phyloP scores from a whole-genome alignment of 2,888 invertebrate species.

The Lamproptera curius region DNA sequence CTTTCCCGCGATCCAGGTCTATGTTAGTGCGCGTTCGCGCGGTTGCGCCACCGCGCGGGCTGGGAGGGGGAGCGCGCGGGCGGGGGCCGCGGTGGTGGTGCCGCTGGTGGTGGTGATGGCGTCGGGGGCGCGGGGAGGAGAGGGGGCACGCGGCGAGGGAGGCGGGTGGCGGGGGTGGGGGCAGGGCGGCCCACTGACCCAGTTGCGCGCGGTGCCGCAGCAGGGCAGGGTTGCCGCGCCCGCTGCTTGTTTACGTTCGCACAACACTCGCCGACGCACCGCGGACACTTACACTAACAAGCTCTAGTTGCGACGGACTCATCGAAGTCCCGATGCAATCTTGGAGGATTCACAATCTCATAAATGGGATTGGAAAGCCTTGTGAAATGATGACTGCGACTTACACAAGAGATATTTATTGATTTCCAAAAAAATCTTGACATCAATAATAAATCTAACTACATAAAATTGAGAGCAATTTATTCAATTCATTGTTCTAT shows the following conservation, averaged over 20 bases:
- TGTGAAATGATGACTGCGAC: too few relatives aligned
- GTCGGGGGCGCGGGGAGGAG: slow-evolving; percentile 59
- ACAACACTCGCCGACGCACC: slow-evolving; percentile 46
- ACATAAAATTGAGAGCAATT: too few relatives aligned
- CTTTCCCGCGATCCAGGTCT: slow-evolving; percentile 95
- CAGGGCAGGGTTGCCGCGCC: slow-evolving; percentile 77
- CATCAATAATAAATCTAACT: too few relatives aligned
- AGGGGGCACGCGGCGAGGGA: too few relatives aligned
- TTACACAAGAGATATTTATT: too few relatives aligned
- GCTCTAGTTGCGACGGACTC: slow-evolving; percentile 1
- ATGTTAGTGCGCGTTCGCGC: slow-evolving; percentile 85
- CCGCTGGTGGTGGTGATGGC: slow-evolving; percentile 59
- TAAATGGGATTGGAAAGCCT: too few relatives aligned
- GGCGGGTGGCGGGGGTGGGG: slow-evolving; percentile 35
- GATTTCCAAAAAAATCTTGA: too few relatives aligned
- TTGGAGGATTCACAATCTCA: too few relatives aligned
- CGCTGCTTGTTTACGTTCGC: slow-evolving; percentile 68
- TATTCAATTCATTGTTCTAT: too few relatives aligned
- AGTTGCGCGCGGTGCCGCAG: slow-evolving; percentile 84
- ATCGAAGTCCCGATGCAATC: slow-evolving; percentile 2
- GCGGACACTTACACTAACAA: slow-evolving; percentile 25
- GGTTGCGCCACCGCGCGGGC: slow-evolving; percentile 74
- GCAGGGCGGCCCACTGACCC: slow-evolving; percentile 90
- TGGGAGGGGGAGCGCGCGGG: slow-evolving; percentile 44
- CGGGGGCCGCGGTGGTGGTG: slow-evolving; percentile 19